Evolutionary conservation across 2,113 vertebrate genomes (phyloP).

Genomic region (Phylloscopus trochiloides): DNA sequence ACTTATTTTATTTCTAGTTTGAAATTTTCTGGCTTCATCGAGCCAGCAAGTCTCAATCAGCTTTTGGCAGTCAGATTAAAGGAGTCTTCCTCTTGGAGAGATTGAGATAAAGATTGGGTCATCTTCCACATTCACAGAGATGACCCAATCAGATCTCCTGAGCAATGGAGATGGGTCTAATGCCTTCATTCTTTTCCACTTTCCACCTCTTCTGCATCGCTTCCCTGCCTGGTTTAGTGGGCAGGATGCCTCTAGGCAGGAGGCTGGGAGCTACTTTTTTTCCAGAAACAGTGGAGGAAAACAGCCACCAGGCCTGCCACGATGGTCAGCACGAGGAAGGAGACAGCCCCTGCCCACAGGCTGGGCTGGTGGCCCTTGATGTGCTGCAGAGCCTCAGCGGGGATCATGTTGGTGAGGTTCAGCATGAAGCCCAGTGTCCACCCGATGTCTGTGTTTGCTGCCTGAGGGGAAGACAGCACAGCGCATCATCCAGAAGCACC

Average conservation of each 20-base stretch:
- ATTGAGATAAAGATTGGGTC: not conserved
- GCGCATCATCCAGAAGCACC: not conserved
- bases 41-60: not conserved
- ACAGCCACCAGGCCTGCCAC: not conserved
- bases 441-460: slow-evolving; percentile 80
- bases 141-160: not conserved
- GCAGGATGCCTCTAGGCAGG: not conserved
- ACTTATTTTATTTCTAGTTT: slow-evolving; percentile 13
- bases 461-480: slow-evolving; percentile 71
- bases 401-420: slow-evolving; percentile 84
- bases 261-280: slow-evolving; percentile 8
- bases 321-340: slow-evolving; percentile 66
- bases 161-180: not conserved
- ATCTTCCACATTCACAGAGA: not conserved
- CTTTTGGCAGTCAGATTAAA: not conserved
- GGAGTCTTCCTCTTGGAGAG: not conserved
- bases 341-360: slow-evolving; percentile 77
- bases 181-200: not conserved
- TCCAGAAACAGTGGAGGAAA: slow-evolving; percentile 40
- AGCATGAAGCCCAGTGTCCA: slow-evolving; percentile 97
- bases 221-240: not conserved
- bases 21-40: not conserved
- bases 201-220: not conserved
- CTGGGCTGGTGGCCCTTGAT: slow-evolving; percentile 65
- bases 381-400: slow-evolving; percentile 48